Percentiles rank a stretch among this genome's conserved stretches.
phyloP scores from a whole-genome alignment of 2,113 vertebrate genomes.

The Elaphurus davidianus region DNA sequence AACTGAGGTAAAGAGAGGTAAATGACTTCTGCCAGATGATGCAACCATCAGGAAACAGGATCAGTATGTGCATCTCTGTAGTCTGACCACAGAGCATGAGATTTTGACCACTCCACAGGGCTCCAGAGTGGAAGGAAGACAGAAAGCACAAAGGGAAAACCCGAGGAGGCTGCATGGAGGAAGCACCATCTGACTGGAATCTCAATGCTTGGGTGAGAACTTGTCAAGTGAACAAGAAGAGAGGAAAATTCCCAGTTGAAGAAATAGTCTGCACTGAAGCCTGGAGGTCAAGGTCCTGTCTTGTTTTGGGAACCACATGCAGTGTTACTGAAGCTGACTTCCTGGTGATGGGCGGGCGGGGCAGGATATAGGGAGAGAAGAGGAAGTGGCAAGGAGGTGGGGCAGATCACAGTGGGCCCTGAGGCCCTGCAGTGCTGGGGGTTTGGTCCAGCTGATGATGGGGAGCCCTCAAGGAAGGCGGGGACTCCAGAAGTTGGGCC shows the following conservation, averaged over 20 bases:
- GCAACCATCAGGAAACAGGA: not conserved
- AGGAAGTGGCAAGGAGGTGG: constrained; percentile 36
- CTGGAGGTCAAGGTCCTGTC: not conserved
- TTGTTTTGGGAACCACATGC: constrained; percentile 10
- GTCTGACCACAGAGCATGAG: rapidly evolving
- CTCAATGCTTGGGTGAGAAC: not conserved
- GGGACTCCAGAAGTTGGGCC: not conserved
- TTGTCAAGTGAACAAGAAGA: not conserved
- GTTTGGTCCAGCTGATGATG: rapidly evolving
- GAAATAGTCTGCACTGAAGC: not conserved
- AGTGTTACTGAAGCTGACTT: constrained; percentile 34
- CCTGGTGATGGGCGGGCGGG: not conserved
- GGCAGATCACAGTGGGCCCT: not conserved
- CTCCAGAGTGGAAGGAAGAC: rapidly evolving
- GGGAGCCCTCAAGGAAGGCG: not conserved
- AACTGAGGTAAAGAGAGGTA: not conserved
- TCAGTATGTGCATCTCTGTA: not conserved
- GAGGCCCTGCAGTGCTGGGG: not conserved
- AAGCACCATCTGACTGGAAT: not conserved
- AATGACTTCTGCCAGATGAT: not conserved
- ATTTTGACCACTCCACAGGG: not conserved
- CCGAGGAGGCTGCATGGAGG: not conserved
- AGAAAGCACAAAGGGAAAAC: not conserved
- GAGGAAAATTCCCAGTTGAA: not conserved
- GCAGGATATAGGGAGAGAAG: not conserved